These are phyloP conservation scores for Cyrtonyx montezumae DNA, from an alignment of 2,113 vertebrate species.

Conservation along the genomic window DNA sequence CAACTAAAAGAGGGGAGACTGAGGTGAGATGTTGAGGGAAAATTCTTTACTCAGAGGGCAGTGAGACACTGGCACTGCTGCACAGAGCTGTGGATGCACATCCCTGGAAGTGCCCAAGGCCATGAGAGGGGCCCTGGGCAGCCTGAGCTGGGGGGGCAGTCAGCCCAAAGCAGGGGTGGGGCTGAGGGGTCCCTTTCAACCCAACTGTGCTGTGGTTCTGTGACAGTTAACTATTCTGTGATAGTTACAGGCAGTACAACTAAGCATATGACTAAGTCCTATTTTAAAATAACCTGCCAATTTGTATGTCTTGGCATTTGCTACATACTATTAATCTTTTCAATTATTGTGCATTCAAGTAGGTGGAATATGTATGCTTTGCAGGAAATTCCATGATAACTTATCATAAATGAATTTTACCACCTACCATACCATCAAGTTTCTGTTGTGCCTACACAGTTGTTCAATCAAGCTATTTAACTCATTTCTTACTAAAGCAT, in stretches of 20 bases:
- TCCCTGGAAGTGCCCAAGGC: too few relatives aligned
- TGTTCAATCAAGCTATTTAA: background rate
- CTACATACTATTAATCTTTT: background rate
- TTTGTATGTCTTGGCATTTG: constrained; percentile 1
- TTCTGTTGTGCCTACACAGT: constrained; percentile 16
- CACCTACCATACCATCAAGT: constrained; percentile 14
- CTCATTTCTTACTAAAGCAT: background rate
- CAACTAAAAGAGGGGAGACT: too few relatives aligned
- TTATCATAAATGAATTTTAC: constrained; percentile 16
- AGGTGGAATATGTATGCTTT: constrained; percentile 1
- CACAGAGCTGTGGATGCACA: too few relatives aligned
- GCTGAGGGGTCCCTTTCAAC: background rate
- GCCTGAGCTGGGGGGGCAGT: too few relatives aligned
- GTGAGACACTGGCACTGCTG: too few relatives aligned
- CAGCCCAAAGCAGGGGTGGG: background rate
- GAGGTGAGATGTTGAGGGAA: too few relatives aligned
- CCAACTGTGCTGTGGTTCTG: background rate
- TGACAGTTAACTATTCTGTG: background rate
- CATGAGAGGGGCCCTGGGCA: too few relatives aligned
- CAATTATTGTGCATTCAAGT: background rate
- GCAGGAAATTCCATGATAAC: constrained; percentile 42
- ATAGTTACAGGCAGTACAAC: background rate
- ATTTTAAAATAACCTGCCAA: background rate
- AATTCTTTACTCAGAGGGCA: too few relatives aligned
- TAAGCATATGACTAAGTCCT: background rate